These are phyloP conservation scores for Lasioglossum albipes DNA, from an alignment of 1,140 invertebrate genomes.

Conservation along the genomic window DNA sequence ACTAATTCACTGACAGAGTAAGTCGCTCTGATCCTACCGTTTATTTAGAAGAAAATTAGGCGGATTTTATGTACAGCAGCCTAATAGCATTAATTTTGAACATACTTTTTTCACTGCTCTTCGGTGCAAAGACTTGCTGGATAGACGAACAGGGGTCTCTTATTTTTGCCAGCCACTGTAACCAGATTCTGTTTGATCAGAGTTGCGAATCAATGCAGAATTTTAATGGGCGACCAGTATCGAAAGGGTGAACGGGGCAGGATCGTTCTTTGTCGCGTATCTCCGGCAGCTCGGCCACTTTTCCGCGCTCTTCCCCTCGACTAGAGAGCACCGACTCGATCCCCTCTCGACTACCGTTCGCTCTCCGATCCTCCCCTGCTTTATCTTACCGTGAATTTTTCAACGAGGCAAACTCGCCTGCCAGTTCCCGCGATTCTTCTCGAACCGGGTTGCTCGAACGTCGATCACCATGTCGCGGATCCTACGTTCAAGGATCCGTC, in stretches of 20 bases:
- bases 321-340: slow-evolving; percentile 7
- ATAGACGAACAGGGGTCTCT: too few species aligned
- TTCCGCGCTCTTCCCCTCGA: background rate
- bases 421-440: slow-evolving; percentile 14
- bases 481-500: slow-evolving; percentile 19
- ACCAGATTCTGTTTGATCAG: too few species aligned
- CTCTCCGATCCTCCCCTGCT: slow-evolving; percentile 24
- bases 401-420: slow-evolving; percentile 28
- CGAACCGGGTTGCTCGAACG: slow-evolving; percentile 29
- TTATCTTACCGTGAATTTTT: slow-evolving; percentile 60
- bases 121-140: too few species aligned
- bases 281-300: slow-evolving; percentile 2
- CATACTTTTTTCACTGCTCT: too few species aligned
- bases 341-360: slow-evolving; percentile 20
- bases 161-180: too few species aligned
- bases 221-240: too few species aligned
- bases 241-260: slow-evolving; percentile 33
- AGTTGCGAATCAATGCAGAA: too few species aligned
- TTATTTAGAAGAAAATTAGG: too few species aligned
- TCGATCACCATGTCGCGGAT: slow-evolving; percentile 25
- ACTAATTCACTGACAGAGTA: too few species aligned
- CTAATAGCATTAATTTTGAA: too few species aligned
- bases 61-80: too few species aligned
- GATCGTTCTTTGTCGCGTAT: slow-evolving; percentile 48
- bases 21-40: too few species aligned